phyloP scores from a whole-genome alignment of 1,140 invertebrate genomes.

The Trichonephila clavipes region DNA sequence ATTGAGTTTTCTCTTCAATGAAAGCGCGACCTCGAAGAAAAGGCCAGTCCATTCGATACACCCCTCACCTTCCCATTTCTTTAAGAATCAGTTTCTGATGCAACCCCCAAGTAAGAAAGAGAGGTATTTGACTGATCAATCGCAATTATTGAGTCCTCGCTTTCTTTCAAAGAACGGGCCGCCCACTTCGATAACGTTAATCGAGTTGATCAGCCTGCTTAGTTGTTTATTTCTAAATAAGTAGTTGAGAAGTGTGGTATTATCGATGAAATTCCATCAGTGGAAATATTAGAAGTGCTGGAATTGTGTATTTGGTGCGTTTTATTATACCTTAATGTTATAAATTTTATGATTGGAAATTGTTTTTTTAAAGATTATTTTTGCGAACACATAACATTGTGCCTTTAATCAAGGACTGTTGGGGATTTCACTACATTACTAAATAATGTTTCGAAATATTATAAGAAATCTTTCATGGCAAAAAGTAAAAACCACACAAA shows the following conservation, averaged over 20 bases:
- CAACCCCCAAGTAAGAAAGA: neutral
- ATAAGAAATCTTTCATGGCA: too few species aligned
- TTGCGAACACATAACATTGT: too few species aligned
- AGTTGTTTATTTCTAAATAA: neutral
- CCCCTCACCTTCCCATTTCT: neutral
- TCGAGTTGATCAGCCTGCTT: neutral
- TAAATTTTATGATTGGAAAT: too few species aligned
- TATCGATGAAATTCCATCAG: neutral
- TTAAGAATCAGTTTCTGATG: neutral
- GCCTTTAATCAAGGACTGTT: too few species aligned
- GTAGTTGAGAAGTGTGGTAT: neutral
- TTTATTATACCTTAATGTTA: too few species aligned
- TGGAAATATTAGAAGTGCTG: neutral
- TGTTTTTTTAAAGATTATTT: too few species aligned
- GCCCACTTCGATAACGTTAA: neutral
- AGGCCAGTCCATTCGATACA: neutral
- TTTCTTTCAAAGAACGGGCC: neutral
- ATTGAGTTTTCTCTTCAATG: slow-evolving; percentile 43
- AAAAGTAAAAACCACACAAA: too few species aligned
- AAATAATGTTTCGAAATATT: too few species aligned
- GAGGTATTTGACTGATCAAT: neutral
- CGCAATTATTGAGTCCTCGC: slow-evolving; percentile 12
- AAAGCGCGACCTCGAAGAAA: slow-evolving; percentile 28
- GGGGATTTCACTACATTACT: too few species aligned
- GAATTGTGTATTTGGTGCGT: too few species aligned